Evolutionary conservation across 1,140 invertebrate genomes (phyloP), one percentile per base, ranked within the genome.

Genomic region (Drosophila sturtevanti): DNA sequence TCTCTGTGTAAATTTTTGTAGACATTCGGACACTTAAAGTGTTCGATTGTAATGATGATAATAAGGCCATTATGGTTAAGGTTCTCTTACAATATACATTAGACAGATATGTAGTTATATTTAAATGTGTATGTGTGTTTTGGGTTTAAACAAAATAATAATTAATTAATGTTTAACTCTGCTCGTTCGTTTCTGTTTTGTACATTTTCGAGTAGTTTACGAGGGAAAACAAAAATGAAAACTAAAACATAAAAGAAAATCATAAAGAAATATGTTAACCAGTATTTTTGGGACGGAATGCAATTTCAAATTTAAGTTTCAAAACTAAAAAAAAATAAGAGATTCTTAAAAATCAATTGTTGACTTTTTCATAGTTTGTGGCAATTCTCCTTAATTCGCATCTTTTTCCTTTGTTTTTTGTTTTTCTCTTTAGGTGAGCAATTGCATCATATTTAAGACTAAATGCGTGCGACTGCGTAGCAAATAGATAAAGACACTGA

Each of bases 401-500:
- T n/a, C n/a, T n/a, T n/a, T n/a, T n/a, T n/a, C n/a, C n/a, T n/a
- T n/a, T n/a, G n/a, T n/a, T n/a, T 62, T 63, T 73, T 68, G n/a
- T 11, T 22, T 58, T 63, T 73, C 66, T n/a, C 11, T 22, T 68
- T 89, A 89, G 63, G 84, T 84, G 51, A 90, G 75, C 59, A 90
- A 22, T 34, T 90, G 82, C 24, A 91, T 54, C 65, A 78, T 80
- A 60, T 90, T 87, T 18, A 91, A 61, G 22, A 85, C 68, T 56
- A 91, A 22, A 74, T 91, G 86, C 72, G 82, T 91, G 62, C 90
- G 90, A 76, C 84, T 91, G 56, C 90, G 71, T 59, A 91, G 72
- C 71, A 91, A 70, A 52, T 90, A 91, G 55, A 91, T 74, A 27
- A 91, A 91, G 4, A 91, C 81, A 55, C 90, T 91, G 54, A 91